phyloP scores from a whole-genome alignment of 2,888 invertebrate species.

The Mythimna vitellina region DNA sequence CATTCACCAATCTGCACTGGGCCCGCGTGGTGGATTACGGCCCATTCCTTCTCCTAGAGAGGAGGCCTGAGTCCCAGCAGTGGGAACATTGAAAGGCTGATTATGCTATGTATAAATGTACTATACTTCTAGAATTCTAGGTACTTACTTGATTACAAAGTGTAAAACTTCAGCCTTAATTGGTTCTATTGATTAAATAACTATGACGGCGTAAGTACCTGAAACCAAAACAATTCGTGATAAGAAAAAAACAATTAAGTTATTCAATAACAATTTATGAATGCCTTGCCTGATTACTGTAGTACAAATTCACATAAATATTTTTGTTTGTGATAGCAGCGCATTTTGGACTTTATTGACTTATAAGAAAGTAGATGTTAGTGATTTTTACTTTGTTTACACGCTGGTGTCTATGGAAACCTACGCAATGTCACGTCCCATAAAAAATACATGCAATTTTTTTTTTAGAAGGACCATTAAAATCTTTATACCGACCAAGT shows the following conservation, averaged over 20 bases:
- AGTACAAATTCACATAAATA: slow-evolving; percentile 11
- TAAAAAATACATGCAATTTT: slow-evolving; percentile 58
- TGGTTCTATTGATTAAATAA: slow-evolving; percentile 9
- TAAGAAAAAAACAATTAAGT: slow-evolving; percentile 21
- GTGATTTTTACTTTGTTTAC: slow-evolving; percentile 64
- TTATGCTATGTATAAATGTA: no score
- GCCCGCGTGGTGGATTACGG: no score
- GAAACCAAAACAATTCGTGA: slow-evolving; percentile 43
- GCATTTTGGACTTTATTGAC: slow-evolving; percentile 31
- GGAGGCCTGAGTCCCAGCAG: no score
- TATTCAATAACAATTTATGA: slow-evolving; percentile 15
- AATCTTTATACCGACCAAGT: slow-evolving; percentile 31
- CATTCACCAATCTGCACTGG: no score
- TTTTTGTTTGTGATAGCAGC: background rate
- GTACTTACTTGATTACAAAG: slow-evolving; percentile 14
- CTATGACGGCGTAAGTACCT: slow-evolving; percentile 46
- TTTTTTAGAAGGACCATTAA: slow-evolving; percentile 35
- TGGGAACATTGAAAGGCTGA: no score
- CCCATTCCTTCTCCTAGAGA: no score
- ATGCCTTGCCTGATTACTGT: background rate
- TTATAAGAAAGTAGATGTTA: slow-evolving; percentile 24
- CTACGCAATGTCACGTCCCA: slow-evolving; percentile 53
- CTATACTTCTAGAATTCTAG: no score
- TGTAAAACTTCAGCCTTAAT: background rate
- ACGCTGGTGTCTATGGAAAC: slow-evolving; percentile 69